Conservation (phyloP, 2,113 vertebrate species). For the Castor canadensis region DNA sequence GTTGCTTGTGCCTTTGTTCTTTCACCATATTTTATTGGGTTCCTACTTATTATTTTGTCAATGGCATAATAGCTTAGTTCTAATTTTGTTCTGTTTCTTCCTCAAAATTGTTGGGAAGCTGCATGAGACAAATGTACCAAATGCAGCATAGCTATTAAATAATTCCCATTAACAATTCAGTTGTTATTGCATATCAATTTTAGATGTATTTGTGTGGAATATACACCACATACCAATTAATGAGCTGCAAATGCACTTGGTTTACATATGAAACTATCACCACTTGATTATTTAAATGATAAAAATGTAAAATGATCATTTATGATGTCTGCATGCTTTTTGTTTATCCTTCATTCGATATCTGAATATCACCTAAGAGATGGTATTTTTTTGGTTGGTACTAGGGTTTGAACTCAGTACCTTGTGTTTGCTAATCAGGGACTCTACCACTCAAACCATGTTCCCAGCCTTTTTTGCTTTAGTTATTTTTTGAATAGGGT, state of each 20-base stretch:
- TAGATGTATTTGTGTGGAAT: not conserved
- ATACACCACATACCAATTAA: not conserved
- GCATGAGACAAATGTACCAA: conserved; percentile 15
- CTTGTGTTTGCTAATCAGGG: too few species aligned
- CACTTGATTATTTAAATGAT: conserved; percentile 1
- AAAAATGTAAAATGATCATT: not conserved
- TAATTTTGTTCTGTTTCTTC: conserved; percentile 55
- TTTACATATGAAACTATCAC: not conserved
- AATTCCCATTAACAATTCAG: not conserved
- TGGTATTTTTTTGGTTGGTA: too few species aligned
- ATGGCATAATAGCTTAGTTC: conserved; percentile 45
- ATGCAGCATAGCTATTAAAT: not conserved
- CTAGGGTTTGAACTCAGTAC: too few species aligned
- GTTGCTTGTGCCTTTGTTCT: conserved; percentile 26
- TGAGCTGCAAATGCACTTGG: not conserved
- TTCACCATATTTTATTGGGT: conserved; percentile 23
- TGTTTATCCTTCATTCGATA: not conserved
- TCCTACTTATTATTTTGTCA: conserved; percentile 68
- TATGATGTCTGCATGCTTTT: not conserved
- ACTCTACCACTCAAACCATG: too few species aligned
- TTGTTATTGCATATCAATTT: not conserved
- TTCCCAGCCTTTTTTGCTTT: too few species aligned
- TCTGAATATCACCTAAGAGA: not conserved
- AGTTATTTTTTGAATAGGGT: too few species aligned
- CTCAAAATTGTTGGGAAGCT: conserved; percentile 40